Conservation (phyloP, 1,140 invertebrate species). For the Pemphigus obesinymphae region DNA sequence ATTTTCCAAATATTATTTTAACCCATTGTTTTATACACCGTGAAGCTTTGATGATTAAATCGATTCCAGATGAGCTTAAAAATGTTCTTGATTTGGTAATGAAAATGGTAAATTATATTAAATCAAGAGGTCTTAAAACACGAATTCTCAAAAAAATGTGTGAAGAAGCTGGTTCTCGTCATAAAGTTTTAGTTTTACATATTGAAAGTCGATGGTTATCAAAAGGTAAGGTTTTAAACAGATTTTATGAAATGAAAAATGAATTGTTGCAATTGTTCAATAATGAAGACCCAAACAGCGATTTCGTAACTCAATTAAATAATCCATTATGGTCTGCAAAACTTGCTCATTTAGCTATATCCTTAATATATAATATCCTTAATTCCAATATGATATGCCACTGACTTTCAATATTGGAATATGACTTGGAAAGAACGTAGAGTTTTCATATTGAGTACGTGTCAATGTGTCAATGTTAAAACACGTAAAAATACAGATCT, state of each 20-base stretch:
- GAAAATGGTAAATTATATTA: no score
- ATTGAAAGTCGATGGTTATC: constrained; percentile 49
- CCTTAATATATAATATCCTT: constrained; percentile 10
- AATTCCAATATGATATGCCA: background rate
- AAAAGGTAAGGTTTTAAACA: constrained; percentile 50
- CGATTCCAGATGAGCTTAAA: no score
- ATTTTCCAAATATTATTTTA: constrained; percentile 1
- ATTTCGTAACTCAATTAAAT: background rate
- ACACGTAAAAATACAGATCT: background rate
- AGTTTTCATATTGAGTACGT: background rate
- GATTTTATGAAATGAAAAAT: no score
- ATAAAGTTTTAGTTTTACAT: constrained; percentile 44
- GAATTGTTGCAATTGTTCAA: no score
- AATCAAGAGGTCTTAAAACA: no score
- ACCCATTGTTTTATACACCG: no score
- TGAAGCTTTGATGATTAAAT: no score
- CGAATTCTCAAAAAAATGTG: no score
- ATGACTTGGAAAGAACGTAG: background rate
- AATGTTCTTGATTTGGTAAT: no score
- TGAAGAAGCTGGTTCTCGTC: background rate
- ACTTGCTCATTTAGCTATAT: constrained; percentile 10
- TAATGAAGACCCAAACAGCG: no score
- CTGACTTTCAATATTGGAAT: no score
- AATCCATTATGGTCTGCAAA: background rate
- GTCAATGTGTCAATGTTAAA: background rate